Conservation (phyloP, 2,888 invertebrate species). For the Acleris sparsana region DNA sequence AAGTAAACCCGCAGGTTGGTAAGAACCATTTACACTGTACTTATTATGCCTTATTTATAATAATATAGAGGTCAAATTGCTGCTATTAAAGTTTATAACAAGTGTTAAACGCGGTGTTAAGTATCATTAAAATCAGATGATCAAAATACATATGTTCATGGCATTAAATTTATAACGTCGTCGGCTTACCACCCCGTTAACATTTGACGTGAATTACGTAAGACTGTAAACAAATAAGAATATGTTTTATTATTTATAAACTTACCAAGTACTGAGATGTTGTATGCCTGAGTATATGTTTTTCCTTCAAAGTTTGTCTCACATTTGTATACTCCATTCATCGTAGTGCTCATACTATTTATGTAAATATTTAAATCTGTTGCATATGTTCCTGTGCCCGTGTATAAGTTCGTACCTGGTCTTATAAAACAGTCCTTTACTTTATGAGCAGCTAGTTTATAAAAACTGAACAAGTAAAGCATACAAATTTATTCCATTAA, state of each 20-base stretch:
- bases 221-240: neutral
- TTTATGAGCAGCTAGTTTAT: slow-evolving; percentile 50
- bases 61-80: too few species aligned
- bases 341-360: slow-evolving; percentile 55
- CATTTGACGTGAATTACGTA: neutral
- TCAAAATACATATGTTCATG: neutral
- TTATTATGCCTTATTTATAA: too few species aligned
- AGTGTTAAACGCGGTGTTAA: too few species aligned
- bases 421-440: slow-evolving; percentile 69
- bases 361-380: slow-evolving; percentile 59
- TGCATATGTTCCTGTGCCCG: slow-evolving; percentile 42
- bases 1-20: too few species aligned
- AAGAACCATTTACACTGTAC: too few species aligned
- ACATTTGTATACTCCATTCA: slow-evolving; percentile 67
- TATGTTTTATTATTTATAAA: slow-evolving; percentile 37
- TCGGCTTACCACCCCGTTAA: neutral
- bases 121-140: neutral
- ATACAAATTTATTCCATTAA: too few species aligned
- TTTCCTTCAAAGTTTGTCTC: slow-evolving; percentile 53
- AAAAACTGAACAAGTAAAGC: too few species aligned
- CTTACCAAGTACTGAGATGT: slow-evolving; percentile 66
- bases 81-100: neutral
- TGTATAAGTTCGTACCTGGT: slow-evolving; percentile 71
- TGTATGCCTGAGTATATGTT: slow-evolving; percentile 47
- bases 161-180: neutral